Evolutionary conservation across 2,113 vertebrate species (phyloP), one percentile per base, ranked within the genome.

Genomic region (Psilopsiagon aymara): DNA sequence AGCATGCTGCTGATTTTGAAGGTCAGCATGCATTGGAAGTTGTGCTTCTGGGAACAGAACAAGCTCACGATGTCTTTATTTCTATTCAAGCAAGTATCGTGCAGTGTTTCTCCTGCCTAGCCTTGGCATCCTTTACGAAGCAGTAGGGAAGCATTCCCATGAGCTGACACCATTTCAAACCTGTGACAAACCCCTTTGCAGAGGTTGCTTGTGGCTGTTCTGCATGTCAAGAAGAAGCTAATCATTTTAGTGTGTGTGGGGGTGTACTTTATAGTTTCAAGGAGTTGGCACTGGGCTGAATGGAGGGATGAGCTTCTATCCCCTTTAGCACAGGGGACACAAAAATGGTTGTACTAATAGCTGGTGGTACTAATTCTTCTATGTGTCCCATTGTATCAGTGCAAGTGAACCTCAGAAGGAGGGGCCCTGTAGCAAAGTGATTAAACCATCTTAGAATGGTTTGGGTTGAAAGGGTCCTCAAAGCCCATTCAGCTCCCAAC

Each of bases 381-480:
- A 2, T 1, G 0, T 59, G 14, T 35, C 51, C 25, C 5, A 2
- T n/a, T 37, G 23, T 24, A 24, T 51, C 0, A 0, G 17, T 53
- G n/a, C 39, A 37, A 64, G 57, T 71, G n/a, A 15, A 29, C 51
- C 33, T 81, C 43, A 11, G 47, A 52, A 63, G 27, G 25, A 63
- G 17, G 29, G 9, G 43, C 17, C 46, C 41, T 47, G 27, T 69
- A 39, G 51, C 8, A 24, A 33, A n/a, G 19, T n/a, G 33, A 57
- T 57, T 33, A 31, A 82, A 47, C 9, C 55, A 21, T n/a, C 55
- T n/a, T 10, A 23, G 33, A 59, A 23, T 62, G 33, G 33, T n/a
- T 59, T 23, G 13, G 20, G 20, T 59, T 59, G 33, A 20, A 59
- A 59, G 13, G 33, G 6, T n/a, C 55, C 55, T 57, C 10, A n/a